A percentile compares a stretch with the other conserved stretches of the same genome.
phyloP scores from a whole-genome alignment of 2,888 invertebrate species.

The Odontothrips loti region DNA sequence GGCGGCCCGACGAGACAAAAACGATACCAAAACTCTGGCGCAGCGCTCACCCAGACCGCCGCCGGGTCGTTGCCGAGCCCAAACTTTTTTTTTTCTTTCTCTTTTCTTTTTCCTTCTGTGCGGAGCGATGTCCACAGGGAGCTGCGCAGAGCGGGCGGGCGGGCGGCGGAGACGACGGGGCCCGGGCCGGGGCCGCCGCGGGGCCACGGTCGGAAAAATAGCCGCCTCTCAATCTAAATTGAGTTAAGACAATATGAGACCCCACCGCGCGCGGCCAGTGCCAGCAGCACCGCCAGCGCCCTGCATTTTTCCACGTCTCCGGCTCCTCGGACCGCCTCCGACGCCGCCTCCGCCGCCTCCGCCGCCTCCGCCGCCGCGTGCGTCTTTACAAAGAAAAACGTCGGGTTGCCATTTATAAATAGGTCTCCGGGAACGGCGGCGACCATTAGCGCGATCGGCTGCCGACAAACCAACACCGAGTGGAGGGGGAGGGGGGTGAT shows the following conservation, averaged over 20 bases:
- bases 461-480: too few relatives aligned
- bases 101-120: neutral
- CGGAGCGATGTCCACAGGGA: neutral
- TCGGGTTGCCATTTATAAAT: neutral
- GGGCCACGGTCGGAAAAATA: conserved; percentile 7
- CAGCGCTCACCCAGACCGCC: too few relatives aligned
- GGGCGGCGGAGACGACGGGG: too few relatives aligned
- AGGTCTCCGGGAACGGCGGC: too few relatives aligned
- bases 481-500: too few relatives aligned
- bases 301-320: conserved; percentile 16
- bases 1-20: neutral
- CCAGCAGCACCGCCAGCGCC: neutral
- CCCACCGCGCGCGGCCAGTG: neutral
- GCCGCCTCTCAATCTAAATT: conserved; percentile 26
- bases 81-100: conserved; percentile 16
- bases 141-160: neutral
- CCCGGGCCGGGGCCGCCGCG: too few relatives aligned
- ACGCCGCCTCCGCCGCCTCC: neutral
- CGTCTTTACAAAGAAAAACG: neutral
- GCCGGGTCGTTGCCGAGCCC: neutral
- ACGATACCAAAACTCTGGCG: conserved; percentile 11
- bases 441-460: too few relatives aligned
- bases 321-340: neutral
- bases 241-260: conserved; percentile 26
- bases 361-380: neutral